Percentiles rank a stretch among this genome's conserved stretches.
Evolutionary conservation across 2,113 vertebrate genomes (phyloP).

Genomic region (Gobiocypris rarus): DNA sequence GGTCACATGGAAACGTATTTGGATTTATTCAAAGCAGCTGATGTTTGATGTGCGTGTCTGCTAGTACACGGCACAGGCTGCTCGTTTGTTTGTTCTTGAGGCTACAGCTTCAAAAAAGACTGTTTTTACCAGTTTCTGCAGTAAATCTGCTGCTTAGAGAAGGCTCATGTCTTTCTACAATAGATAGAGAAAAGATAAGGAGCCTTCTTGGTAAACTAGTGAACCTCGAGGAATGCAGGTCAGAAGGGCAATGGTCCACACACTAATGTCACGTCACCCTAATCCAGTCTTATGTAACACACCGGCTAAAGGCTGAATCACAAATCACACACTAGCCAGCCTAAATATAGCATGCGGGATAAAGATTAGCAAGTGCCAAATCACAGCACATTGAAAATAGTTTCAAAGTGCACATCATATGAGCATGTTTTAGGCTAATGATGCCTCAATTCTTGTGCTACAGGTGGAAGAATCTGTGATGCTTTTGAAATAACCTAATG

Average conservation of each 20-base stretch:
- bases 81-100: not conserved
- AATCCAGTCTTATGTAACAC: not conserved
- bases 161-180: not conserved
- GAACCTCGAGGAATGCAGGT: conserved; percentile 5
- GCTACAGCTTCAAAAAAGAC: not conserved
- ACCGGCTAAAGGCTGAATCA: not conserved
- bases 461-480: not conserved
- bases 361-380: conserved; percentile 17
- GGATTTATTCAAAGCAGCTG: conserved; percentile 30
- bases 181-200: not conserved
- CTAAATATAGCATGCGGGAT: not conserved
- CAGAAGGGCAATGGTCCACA: conserved; percentile 25
- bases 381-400: not conserved
- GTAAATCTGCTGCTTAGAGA: not conserved
- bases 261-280: conserved; percentile 18
- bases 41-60: not conserved
- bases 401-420: not conserved
- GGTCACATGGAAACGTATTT: conserved; percentile 18
- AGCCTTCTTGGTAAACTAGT: not conserved
- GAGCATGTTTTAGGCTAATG: not conserved
- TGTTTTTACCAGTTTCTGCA: not conserved
- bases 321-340: not conserved
- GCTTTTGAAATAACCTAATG: not conserved
- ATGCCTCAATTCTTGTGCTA: not conserved
- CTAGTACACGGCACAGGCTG: not conserved